Conservation (phyloP, 92 coral and sea anemone genomes). For the Palythoa heliodiscus region DNA sequence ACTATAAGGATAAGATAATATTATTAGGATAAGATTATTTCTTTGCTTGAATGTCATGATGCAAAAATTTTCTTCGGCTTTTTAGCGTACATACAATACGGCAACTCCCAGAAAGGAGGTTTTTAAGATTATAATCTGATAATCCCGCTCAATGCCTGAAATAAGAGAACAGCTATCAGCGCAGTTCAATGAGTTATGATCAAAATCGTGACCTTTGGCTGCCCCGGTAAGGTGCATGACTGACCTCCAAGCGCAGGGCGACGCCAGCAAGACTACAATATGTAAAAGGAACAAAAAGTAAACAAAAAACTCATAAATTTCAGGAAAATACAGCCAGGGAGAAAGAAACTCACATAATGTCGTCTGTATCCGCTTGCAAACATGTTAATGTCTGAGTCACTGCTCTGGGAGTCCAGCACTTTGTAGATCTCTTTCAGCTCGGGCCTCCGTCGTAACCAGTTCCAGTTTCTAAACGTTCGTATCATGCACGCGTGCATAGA, state of each 20-base stretch:
- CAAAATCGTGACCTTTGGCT: too few relatives aligned
- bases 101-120: not conserved
- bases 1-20: not conserved
- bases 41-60: too few relatives aligned
- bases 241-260: too few relatives aligned
- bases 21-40: too few relatives aligned
- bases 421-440: slow-evolving; percentile 27
- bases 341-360: slow-evolving; percentile 21
- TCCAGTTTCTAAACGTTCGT: slow-evolving; percentile 18
- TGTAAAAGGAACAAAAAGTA: too few relatives aligned
- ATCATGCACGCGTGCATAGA: slow-evolving; percentile 25
- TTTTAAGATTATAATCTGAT: too few relatives aligned
- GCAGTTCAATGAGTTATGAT: too few relatives aligned
- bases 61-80: too few relatives aligned
- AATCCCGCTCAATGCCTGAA: too few relatives aligned
- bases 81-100: too few relatives aligned
- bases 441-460: slow-evolving; percentile 17
- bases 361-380: slow-evolving; percentile 31
- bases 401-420: slow-evolving; percentile 11
- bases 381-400: slow-evolving; percentile 14
- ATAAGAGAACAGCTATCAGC: too few relatives aligned
- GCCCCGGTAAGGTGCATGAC: too few relatives aligned
- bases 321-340: not conserved
- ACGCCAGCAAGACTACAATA: not conserved
- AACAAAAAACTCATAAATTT: not conserved